phyloP scores from a whole-genome alignment of 2,113 vertebrate genomes.

The Balaeniceps rex region DNA sequence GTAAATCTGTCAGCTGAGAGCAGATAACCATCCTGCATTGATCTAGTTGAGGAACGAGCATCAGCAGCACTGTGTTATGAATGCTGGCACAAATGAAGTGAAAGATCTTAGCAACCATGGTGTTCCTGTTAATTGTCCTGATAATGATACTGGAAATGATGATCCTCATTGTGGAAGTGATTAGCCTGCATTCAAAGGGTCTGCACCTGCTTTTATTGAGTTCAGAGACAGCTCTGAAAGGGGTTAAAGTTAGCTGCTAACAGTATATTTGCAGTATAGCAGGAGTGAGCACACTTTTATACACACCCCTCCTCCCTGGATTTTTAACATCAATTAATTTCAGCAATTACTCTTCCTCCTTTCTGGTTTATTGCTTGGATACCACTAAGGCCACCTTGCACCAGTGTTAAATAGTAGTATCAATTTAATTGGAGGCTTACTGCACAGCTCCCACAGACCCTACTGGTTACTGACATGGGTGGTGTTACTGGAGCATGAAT shows the following conservation, averaged over 20 bases:
- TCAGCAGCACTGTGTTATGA: neutral
- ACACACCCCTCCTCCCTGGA: fast-evolving
- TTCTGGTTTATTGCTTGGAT: neutral
- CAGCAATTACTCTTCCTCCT: neutral
- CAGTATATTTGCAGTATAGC: neutral
- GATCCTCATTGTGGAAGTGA: neutral
- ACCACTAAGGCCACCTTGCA: neutral
- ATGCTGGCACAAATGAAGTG: neutral
- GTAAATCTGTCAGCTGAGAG: neutral
- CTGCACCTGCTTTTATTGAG: neutral
- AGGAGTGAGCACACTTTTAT: neutral
- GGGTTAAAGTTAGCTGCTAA: neutral
- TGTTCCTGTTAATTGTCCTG: neutral
- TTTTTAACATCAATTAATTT: neutral
- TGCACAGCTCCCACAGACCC: neutral
- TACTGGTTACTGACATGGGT: neutral
- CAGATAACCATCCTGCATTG: neutral
- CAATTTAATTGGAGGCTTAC: neutral
- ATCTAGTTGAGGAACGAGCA: neutral
- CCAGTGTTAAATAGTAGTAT: neutral
- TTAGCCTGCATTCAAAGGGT: neutral
- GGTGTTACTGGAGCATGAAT: neutral
- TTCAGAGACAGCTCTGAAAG: neutral
- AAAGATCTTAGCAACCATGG: neutral
- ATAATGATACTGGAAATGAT: neutral